These are phyloP conservation scores for Drosophila meridionalis DNA, from an alignment of 2,888 invertebrate genomes.

Conservation along the genomic window DNA sequence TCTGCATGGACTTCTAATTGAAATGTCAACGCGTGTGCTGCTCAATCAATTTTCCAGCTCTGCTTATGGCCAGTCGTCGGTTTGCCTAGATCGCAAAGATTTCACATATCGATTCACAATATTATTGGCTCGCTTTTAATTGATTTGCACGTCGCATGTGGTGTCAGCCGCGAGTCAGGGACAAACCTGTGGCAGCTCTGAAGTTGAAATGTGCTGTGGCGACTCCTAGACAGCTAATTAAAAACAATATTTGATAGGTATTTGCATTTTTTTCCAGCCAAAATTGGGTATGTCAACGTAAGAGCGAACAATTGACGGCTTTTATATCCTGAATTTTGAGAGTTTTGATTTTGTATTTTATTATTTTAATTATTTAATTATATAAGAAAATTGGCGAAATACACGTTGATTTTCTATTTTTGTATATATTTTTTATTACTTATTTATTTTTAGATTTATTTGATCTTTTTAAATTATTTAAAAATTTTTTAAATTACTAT, in stretches of 20 bases:
- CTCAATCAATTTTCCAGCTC: slow-evolving; percentile 71
- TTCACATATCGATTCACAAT: slow-evolving; percentile 46
- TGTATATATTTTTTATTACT: background rate
- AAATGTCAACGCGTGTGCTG: slow-evolving; percentile 76
- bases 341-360: background rate
- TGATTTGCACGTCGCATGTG: slow-evolving; percentile 62
- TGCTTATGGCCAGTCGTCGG: slow-evolving; percentile 35
- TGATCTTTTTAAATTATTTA: background rate
- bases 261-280: slow-evolving; percentile 10
- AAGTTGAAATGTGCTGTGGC: slow-evolving; percentile 58
- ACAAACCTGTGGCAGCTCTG: slow-evolving; percentile 51
- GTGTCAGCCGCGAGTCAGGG: slow-evolving; percentile 73
- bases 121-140: slow-evolving; percentile 53
- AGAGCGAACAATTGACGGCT: slow-evolving; percentile 12
- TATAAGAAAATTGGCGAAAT: background rate
- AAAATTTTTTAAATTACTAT: too few relatives aligned
- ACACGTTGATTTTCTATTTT: too few relatives aligned
- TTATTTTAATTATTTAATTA: background rate
- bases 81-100: slow-evolving; percentile 56
- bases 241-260: slow-evolving; percentile 42
- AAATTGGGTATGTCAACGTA: background rate
- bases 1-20: slow-evolving; percentile 67
- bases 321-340: slow-evolving; percentile 34
- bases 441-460: background rate
- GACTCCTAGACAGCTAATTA: slow-evolving; percentile 50